Base-by-base conservation (phyloP, 2,888 invertebrate species). In the Psylliodes chrysocephalus region DNA sequence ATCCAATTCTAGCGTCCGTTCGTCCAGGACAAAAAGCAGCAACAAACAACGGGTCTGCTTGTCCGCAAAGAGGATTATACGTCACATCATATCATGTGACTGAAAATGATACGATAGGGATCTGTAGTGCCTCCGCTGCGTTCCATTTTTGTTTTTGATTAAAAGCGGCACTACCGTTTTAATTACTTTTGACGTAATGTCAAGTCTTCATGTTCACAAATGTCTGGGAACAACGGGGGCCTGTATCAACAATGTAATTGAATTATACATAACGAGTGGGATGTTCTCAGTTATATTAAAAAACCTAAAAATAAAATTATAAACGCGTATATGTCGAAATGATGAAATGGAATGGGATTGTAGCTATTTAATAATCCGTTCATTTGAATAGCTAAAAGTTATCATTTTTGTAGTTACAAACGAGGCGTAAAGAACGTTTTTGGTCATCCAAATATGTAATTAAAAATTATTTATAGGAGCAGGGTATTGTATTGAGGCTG, bases 71-170 rank as follows among this genome's bases (percentile, higher is more conserved):
- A 8, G n/a, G 35, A 12, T 35, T 5, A 35, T 35, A 14, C 12
- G 12, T 35, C 14, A 12, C 12, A 2, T 35, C 14, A 12, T 35
- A 35, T 35, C 35, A 35, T 35, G 6, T 35, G 35, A 35, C 35
- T 35, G 35, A 35, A 60, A 64, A 60, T 54, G 64, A 64, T 64
- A 40, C 28, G 64, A 64, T 64, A 60, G 42, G 33, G 47, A 64
- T 64, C 59, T 54, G 19, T 30, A 40, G 28, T 35, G 59, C 17
- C 18, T 54, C 25, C 14, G 53, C 44, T 28, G 46, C 18, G 59
- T 52, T 52, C 40, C 17, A 64, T 60, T 64, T 49, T 53, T 60
- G 59, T 40, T 63, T 60, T 64, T 55, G 33, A 49, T 64, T 63
- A 38, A 57, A 49, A 14, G 59, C 59, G 40, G 49, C 59, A 59